These are phyloP conservation scores for Leiothrix lutea DNA, from an alignment of 2,113 vertebrate species.

Conservation along the genomic window DNA sequence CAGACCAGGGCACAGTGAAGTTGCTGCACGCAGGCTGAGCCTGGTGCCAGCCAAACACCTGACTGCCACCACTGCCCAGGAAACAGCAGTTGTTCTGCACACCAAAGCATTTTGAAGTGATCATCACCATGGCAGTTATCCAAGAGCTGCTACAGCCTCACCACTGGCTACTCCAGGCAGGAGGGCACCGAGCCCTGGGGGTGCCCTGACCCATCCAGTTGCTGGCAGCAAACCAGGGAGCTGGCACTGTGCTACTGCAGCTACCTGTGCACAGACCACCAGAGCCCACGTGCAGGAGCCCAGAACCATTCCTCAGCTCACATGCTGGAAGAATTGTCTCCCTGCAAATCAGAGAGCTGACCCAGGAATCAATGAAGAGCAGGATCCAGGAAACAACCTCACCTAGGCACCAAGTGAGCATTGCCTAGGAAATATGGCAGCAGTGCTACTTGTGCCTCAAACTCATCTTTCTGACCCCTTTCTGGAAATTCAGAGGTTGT, in stretches of 20 bases:
- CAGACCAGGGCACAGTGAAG: neutral
- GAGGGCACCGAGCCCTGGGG: neutral
- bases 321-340: too few relatives aligned
- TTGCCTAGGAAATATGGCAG: neutral
- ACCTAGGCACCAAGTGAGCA: rapidly evolving
- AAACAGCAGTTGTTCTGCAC: neutral
- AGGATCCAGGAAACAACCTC: too few relatives aligned
- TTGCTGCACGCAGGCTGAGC: neutral
- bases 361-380: neutral
- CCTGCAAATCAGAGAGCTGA: neutral
- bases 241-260: neutral
- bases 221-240: rapidly evolving
- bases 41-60: neutral
- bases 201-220: rapidly evolving
- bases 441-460: rapidly evolving
- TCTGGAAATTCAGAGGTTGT: neutral
- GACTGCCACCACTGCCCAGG: neutral
- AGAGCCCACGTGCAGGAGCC: neutral
- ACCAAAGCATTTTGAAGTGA: neutral
- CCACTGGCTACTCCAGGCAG: neutral
- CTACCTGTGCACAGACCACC: too few relatives aligned
- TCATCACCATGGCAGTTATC: neutral
- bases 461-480: rapidly evolving
- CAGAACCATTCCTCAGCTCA: neutral
- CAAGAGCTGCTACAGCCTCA: neutral